Evolutionary conservation across 2,113 vertebrate genomes (phyloP), one percentile per base, ranked within the genome.

Genomic region (Semnopithecus entellus): DNA sequence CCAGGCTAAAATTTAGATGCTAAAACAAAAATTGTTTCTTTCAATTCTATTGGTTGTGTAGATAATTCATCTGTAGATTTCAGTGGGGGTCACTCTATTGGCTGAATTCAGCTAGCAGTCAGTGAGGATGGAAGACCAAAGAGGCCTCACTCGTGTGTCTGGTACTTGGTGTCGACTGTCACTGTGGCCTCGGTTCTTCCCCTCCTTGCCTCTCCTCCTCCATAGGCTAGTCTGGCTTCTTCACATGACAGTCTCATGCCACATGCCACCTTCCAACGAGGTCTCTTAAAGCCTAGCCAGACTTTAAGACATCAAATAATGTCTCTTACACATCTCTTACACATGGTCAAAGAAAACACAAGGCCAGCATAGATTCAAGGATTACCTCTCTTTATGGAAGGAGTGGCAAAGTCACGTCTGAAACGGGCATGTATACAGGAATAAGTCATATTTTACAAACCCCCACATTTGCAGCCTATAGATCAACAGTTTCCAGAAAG

Each of bases 111-210:
- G 38, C 0, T 18, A 30, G 13, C 4, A 3, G 13, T 52, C 38
- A 79, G 8, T 2, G 6, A 70, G 13, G 1, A 12, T 30, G 11
- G 11, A 17, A 85, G n/a, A 80, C 2, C 25, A 5, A 23, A 18
- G 35, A 59, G 59, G 20, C 1, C 43, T 70, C 30, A 4, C 3
- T 55, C 48, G 25, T 0, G 1, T 6, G 18, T 45, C 75, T 20
- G 32, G 6, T 11, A 30, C 8, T 48, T 79, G 23, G n/a, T 48
- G 20, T 9, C 1, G 2, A 25, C 2, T 43, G 4, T 35, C 38
- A 12, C 18, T 4, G 3, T 8, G 27, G 1, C 1, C 18, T 52
- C 1, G 2, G 1, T 35, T 32, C 16, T 45, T 3, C 3, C 75
- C 57, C 8, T 17, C 16, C 45, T 87, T 20, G 12, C 18, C 22